Evolutionary conservation across 2,113 vertebrate genomes (phyloP), one percentile per base, ranked within the genome.

Genomic region (Enhydra lutris): DNA sequence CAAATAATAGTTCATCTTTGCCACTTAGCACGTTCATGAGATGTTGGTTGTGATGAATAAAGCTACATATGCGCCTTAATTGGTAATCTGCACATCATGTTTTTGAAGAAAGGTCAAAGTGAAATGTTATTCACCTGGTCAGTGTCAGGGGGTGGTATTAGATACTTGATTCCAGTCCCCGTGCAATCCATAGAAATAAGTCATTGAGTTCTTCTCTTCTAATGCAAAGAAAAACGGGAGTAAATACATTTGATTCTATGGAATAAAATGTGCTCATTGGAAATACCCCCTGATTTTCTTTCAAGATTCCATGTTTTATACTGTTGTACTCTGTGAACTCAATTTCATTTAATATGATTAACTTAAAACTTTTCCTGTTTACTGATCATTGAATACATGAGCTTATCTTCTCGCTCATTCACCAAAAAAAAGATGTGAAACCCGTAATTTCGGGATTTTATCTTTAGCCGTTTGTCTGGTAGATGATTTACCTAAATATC

Each of bases 1-100:
- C 71, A 90, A 94, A 79, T 88, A 85, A 81, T 91, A 92, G 84
- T 79, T 78, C 57, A 57, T 69, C 84, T 96, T 82, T 89, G 78
- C 52, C 31, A 67, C n/a, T 73, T 88, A 61, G 71, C 23, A n/a
- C 52, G 24, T 87, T 36, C 69, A 73, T 86, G 36, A 21, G 7
- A 59, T 89, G 20, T 74, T 95, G 74, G 74, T 91, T 69, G 78
- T 59, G 79, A 29, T 86, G 39, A 63, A 90, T 87, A 90, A 91
- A 92, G 78, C 52, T 86, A 21, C 18, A 24, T 93, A 92, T 52
- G 21, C 10, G 18, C 74, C 61, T 93, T 95, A 63, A 63, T 24
- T 93, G 89, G 34, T 78, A 67, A 95, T 90, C 57, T 81, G 50
- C 34, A 74, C 78, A 61, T 84, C 31, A 21, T 67, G 57, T 85